Base-by-base conservation (phyloP, 2,113 vertebrate species). In the Bos javanicus region DNA sequence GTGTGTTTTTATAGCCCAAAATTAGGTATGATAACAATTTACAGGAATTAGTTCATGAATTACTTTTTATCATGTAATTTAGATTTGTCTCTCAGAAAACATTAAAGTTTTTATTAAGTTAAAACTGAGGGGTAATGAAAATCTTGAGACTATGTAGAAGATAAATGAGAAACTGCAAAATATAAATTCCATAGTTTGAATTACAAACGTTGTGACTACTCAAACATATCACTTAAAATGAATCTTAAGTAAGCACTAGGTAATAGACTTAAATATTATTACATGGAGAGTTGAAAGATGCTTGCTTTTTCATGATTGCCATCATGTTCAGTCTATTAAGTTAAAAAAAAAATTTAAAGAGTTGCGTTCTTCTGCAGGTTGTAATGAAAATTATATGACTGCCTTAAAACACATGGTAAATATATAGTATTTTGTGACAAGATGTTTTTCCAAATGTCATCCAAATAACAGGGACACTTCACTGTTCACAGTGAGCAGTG, bases 61-160 rank as follows among this genome's bases (percentile, higher is more conserved):
- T 91, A 39, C 12, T 81, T 95, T 91, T 95, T 91, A 91, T 94
- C 78, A 81, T 88, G 97, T 97, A 92, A 95, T 94, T 97, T 95
- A 93, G 11, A 90, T 91, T 94, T 96, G 80, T 67, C 6, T n/a
- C 19, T 83, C 43, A 94, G 76, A 95, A 94, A 97, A 83, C 7
- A 86, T 86, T 89, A 84, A 28, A 7, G 59, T 33, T 81, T 91
- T 96, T 57, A 91, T 96, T 78, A 95, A 89, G 48, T 28, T 5
- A 96, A 94, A 95, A 91, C 8, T 80, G 14, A 57, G 48, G 6
- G 2, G 67, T 33, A 94, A 67, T 76, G 67, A 16, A 93, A 50
- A 94, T 84, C 59, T 36, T 48, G 16, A 95, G 64, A 93, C 52
- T 2, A 59, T 39, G 21, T 30, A 16, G 13, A 93, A 85, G 28